Base-by-base conservation (phyloP, 2,888 invertebrate species). In the Spisula subtruncata region DNA sequence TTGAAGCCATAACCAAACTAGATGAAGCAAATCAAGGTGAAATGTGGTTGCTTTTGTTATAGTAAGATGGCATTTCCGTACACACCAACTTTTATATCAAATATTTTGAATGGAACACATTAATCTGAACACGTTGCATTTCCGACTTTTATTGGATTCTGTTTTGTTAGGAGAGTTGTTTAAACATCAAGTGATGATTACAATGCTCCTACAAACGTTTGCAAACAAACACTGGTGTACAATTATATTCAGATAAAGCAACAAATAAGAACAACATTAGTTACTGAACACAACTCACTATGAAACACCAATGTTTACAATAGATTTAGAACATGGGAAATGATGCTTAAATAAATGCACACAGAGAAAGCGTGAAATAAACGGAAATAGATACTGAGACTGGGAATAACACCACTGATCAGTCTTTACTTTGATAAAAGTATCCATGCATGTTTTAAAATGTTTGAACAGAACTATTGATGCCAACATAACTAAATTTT, bases 91-190 rank as follows among this genome's bases (percentile, higher is more conserved):
- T 18, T 32, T 18, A 18, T 75, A 35, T 12, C 35, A 75, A 35
- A 32, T 25, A 32, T 35, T 35, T 75, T 75, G 75, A 18, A 75
- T 75, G 75, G 5, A 16, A 35, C 14, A 18, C n/a, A 35, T 75
- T 35, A 75, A 35, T 48, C 32, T 48, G n/a, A 46, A 46, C 25
- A 46, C 48, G 81, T 81, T 81, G 81, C 46, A 81, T 51, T 81
- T 81, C 81, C 81, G 46, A 81, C n/a, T 10, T 14, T 2, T 46
- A 81, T 81, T 81, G 48, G 81, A n/a, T 12, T 46, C 48, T 18
- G 14, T 81, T 29, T 32, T 32, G 75, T 75, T 32, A 75, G 32
- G 4, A 75, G 18, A 18, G n/a, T 75, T 35, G 75, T 75, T 75
- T 35, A 75, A 75, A 75, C 32, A 75, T 75, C 75, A 75, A 75